Evolutionary conservation across 2,797 vertebrate species (phyloP).

Genomic region (Limosa lapponica): DNA sequence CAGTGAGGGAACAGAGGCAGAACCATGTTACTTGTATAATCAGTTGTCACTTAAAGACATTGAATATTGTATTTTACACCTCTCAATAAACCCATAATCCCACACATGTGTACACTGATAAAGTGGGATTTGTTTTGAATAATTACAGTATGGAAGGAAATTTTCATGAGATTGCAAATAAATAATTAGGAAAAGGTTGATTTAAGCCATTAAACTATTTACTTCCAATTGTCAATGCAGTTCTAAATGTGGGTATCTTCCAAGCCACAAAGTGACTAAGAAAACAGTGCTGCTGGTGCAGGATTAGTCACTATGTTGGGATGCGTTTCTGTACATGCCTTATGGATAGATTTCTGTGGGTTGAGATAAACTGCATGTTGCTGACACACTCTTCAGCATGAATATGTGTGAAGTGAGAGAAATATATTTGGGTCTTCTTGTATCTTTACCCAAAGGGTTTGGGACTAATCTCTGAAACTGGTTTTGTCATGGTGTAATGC

Average conservation of each 20-base stretch:
- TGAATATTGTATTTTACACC: background rate
- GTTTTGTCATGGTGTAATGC: background rate
- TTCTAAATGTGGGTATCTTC: conserved; percentile 50
- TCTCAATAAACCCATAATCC: background rate
- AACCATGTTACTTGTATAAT: background rate
- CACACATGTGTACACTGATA: background rate
- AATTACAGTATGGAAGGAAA: background rate
- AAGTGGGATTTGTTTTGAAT: background rate
- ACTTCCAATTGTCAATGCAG: background rate
- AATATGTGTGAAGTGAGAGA: background rate
- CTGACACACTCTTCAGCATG: background rate
- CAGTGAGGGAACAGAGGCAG: background rate
- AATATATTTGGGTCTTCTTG: background rate
- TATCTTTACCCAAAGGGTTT: background rate
- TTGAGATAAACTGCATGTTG: conserved; percentile 43
- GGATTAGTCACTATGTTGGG: conserved; percentile 59
- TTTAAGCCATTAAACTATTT: background rate
- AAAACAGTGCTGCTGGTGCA: conserved; percentile 13
- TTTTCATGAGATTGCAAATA: background rate
- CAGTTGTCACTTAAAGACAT: background rate
- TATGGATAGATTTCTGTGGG: conserved; percentile 49
- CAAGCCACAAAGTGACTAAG: conserved; percentile 29
- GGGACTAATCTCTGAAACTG: background rate
- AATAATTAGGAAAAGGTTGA: background rate
- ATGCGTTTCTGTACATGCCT: conserved; percentile 44